Evolutionary conservation across 2,113 vertebrate genomes (phyloP), one percentile per base, ranked within the genome.

Genomic region (Arothron firmamentum): DNA sequence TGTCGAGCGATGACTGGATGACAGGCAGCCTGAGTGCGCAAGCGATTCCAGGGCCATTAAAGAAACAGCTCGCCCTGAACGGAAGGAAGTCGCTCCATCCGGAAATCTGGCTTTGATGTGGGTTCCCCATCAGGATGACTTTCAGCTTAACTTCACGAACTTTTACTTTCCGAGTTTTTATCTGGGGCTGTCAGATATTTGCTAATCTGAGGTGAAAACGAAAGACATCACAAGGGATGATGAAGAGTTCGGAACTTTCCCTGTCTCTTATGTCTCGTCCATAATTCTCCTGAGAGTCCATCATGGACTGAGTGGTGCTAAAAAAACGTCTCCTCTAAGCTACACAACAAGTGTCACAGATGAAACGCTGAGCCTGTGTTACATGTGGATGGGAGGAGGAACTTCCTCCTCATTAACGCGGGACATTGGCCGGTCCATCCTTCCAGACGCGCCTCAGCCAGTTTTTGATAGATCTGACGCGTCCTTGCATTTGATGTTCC

Each of bases 391-490:
- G 62, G 45, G 60, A 77, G 78, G 53, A 83, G 75, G 79, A 82
- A 79, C 70, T 73, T 62, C 38, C 62, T 62, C 58, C 60, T 90
- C 84, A 88, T 87, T 89, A 88, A 79, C 78, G 83, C 58, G 67
- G 74, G 59, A 74, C 79, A 81, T 74, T 84, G 53, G 65, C 38
- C 70, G 78, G 78, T 84, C 81, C 84, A 74, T 73, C 55, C 50
- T 72, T 17, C 43, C 43, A 14, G 16, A 45, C 5, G 16, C 43
- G 13, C 13, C 74, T 75, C 76, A 80, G 78, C 77, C 70, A 48
- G 0, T 23, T 53, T 67, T 55, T 88, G 82, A 82, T 84, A 86
- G 63, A 78, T 88, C 74, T 64, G 64, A 75, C 80, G 74, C 65
- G 67, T 85, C 59, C 15, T 50, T 45, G 62, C 72, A 83, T 87